Evolutionary conservation across 2,888 invertebrate species (phyloP).

Genomic region (Synergus japonicus): DNA sequence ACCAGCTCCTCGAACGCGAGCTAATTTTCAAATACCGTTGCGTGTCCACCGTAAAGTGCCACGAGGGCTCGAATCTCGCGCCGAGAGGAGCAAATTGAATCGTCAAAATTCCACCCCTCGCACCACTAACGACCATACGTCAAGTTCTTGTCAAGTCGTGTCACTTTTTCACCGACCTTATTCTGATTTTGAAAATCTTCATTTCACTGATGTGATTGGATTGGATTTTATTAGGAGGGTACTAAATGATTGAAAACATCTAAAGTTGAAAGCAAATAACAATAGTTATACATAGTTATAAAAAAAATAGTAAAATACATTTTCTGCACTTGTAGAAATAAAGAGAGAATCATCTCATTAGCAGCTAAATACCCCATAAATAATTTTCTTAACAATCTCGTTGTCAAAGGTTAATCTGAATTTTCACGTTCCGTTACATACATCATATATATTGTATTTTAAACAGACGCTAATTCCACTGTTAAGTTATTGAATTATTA

Average conservation of each 20-base stretch:
- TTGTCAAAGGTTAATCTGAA: not conserved
- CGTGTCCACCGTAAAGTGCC: conserved; percentile 65
- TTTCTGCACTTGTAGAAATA: not conserved
- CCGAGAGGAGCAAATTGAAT: conserved; percentile 73
- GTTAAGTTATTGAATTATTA: not conserved
- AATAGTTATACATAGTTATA: not conserved
- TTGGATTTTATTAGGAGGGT: not conserved
- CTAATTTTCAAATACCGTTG: conserved; percentile 68
- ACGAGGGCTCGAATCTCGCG: conserved; percentile 63
- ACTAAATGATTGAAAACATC: no score
- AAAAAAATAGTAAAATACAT: no score
- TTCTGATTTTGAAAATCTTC: conserved; percentile 20
- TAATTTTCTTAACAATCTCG: not conserved
- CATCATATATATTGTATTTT: not conserved
- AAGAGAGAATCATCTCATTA: not conserved
- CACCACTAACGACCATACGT: conserved; percentile 63
- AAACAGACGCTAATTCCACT: not conserved
- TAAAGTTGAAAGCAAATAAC: no score
- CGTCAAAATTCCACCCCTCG: conserved; percentile 65
- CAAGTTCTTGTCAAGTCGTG: conserved; percentile 56
- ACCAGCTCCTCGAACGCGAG: conserved; percentile 61
- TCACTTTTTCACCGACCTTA: conserved; percentile 20
- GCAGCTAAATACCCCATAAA: not conserved
- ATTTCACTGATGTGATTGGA: not conserved
- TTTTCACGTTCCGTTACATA: not conserved